Percentiles rank a stretch among this genome's conserved stretches.
phyloP scores from a whole-genome alignment of 2,888 invertebrate species.

The Ferdinandea cuprea region DNA sequence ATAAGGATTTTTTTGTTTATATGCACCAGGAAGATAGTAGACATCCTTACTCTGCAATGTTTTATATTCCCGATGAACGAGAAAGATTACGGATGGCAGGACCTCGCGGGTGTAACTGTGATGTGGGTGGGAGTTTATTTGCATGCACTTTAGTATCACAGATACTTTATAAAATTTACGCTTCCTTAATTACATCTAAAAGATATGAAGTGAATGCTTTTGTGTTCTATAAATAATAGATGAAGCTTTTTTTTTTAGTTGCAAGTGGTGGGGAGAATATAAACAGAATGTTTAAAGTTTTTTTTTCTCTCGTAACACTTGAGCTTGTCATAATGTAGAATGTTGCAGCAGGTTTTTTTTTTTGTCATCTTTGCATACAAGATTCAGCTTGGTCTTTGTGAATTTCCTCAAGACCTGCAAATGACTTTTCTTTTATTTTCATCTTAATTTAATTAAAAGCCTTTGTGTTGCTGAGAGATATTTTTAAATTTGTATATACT shows the following conservation, averaged over 20 bases:
- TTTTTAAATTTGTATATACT: not conserved
- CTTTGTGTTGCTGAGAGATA: conserved; percentile 16
- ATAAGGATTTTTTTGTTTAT: conserved; percentile 39
- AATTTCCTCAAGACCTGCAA: conserved; percentile 7
- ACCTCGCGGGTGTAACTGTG: not conserved
- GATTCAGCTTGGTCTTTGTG: not conserved
- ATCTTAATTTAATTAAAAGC: conserved; percentile 30
- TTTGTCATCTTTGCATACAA: not conserved
- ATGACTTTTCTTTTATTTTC: conserved; percentile 21
- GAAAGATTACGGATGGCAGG: conserved; percentile 11
- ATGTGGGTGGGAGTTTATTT: not conserved
- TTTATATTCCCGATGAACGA: conserved; percentile 1
- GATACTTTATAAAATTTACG: conserved; percentile 21
- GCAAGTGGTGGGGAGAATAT: not conserved
- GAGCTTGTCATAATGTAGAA: not conserved
- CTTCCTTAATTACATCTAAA: conserved; percentile 57
- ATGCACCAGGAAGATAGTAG: conserved; percentile 12
- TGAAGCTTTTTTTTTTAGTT: not conserved
- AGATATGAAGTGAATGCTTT: conserved; percentile 19
- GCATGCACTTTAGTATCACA: not conserved
- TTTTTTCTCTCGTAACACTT: conserved; percentile 4
- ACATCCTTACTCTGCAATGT: not conserved
- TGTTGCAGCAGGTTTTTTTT: not conserved
- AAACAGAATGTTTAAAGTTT: not conserved
- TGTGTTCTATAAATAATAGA: conserved; percentile 56